Base-by-base conservation (phyloP, 2,888 invertebrate genomes). In the Lapara coniferarum region DNA sequence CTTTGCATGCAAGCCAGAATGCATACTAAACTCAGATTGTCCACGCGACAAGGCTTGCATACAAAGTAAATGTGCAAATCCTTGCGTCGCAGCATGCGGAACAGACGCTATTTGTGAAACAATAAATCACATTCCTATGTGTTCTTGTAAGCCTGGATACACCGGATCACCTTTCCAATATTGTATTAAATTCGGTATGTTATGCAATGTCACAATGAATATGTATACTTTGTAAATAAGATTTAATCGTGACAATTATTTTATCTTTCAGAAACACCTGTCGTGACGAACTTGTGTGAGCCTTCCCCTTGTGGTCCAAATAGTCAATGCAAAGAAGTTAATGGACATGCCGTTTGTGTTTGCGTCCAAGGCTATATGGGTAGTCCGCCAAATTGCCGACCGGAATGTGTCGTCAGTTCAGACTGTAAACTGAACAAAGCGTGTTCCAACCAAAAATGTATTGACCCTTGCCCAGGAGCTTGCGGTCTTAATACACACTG, bases 391-490 rank as follows among this genome's bases (percentile, higher is more conserved):
- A 95, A 95, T 73, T 97, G 97, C 81, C 95, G 97, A 66, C 97
- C 97, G 0, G 97, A 97, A 89, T 97, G 97, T 85, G 94, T 96
- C 58, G 93, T 96, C 37, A 97, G 96, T 85, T 95, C 95, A 0
- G 97, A 97, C 74, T 97, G 97, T 83, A 87, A 95, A 8, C 85
- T 95, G 68, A 93, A 95, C 78, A 95, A 92, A 77, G 96, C 97
- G 66, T 98, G 98, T 84, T 95, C 96, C 12, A 95, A 95, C 77
- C 96, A 96, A 79, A 97, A 96, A 88, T 97, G 97, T 82, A 90
- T 94, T 59, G 96, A 97, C 84, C 97, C 97, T 30, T 97, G 97
- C 78, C 95, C 95, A 19, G 96, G 96, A 75, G 95, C 96, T 56
- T 96, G 97, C 85, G 97, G 97, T 44, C 90, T 94, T 68, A 91